Evolutionary conservation across 2,888 invertebrate genomes (phyloP), one percentile per base, ranked within the genome.

Genomic region (Lithophane leautieri): DNA sequence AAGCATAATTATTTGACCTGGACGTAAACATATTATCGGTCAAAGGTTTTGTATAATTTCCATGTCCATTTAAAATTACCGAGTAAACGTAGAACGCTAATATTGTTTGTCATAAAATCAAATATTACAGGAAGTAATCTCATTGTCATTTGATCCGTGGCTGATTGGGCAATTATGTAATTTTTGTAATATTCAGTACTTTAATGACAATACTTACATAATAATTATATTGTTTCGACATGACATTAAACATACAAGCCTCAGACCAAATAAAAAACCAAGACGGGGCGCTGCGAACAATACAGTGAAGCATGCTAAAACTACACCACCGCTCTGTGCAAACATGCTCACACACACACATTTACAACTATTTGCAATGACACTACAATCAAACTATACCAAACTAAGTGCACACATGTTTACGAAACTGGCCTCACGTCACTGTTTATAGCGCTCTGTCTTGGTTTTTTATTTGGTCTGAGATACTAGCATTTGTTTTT

Each of bases 91-190:
- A 66, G 11, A 12, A 75, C 11, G 28, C 66, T 73, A 62, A 81
- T 72, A 74, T 40, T 79, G 81, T 87, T 86, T 79, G 61, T 72
- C 47, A 70, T 72, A 68, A 73, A 71, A 82, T 73, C 73, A 80
- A 54, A 79, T 68, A 65, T 42, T 63, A 65, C 65, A 86, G 86
- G 86, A 86, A 86, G 86, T 82, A 82, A 86, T 86, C 84, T 88
- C 73, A 34, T 78, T 86, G 88, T 80, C 88, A 86, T 86, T 88
- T 86, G 88, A 80, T 88, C 82, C 86, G 82, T 80, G 61, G 70
- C 75, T 86, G 84, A 86, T 88, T 84, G 73, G 78, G 14, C 84
- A 82, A 84, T 86, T 87, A 73, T 78, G 84, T 82, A 16, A 86
- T 86, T 86, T 84, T 79, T 0, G 52, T 84, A 81, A 81, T 81